Evolutionary conservation across 23 tunicate species (phyloP).

Genomic region (Diplosoma virens): DNA sequence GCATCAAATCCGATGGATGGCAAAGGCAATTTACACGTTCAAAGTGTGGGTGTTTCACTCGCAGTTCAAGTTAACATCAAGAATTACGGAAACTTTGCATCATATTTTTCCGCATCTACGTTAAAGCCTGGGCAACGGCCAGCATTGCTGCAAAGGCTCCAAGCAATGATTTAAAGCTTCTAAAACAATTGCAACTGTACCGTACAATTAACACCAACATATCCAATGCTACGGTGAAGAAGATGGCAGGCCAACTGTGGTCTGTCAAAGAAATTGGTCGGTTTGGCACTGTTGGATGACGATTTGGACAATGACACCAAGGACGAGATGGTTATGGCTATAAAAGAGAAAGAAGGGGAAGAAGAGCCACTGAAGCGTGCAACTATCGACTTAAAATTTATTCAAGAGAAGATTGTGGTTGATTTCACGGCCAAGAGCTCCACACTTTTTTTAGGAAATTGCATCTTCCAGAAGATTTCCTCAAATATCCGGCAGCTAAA

Average conservation of each 20-base stretch:
- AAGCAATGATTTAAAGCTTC: neutral
- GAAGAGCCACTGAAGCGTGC: too few species aligned
- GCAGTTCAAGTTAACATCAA: conserved; percentile 10
- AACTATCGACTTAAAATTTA: too few species aligned
- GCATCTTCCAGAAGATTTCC: too few species aligned
- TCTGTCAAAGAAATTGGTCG: neutral
- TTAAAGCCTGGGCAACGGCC: neutral
- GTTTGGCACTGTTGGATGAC: neutral
- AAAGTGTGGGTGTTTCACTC: neutral
- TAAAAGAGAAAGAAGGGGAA: too few species aligned
- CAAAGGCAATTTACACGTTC: conserved; percentile 11
- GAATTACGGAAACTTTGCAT: conserved; percentile 6
- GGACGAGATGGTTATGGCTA: conserved; percentile 1
- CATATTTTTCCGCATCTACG: neutral
- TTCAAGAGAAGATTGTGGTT: too few species aligned
- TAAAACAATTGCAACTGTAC: neutral
- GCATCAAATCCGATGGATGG: conserved; percentile 1
- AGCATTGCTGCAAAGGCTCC: neutral
- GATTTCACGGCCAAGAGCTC: too few species aligned
- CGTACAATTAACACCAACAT: neutral
- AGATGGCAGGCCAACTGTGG: neutral
- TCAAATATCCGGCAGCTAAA: too few species aligned
- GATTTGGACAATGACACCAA: neutral
- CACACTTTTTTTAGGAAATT: neutral
- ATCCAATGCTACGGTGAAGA: neutral